These are phyloP conservation scores for Cyprinella venusta DNA, from an alignment of 2,797 vertebrate species.

Conservation along the genomic window DNA sequence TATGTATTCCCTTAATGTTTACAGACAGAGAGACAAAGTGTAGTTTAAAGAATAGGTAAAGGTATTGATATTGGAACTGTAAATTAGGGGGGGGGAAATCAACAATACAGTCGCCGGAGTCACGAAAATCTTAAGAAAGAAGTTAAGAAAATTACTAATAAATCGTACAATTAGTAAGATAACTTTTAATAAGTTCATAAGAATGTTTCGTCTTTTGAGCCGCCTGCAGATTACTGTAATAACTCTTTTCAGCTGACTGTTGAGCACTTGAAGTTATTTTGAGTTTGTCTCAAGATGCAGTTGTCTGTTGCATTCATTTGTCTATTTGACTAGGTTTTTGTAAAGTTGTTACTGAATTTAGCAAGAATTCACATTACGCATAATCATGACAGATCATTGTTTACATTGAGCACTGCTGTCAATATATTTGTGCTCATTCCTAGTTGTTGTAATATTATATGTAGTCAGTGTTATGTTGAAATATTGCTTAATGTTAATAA, in stretches of 20 bases:
- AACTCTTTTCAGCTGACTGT: background rate
- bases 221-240: background rate
- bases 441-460: background rate
- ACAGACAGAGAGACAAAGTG: background rate
- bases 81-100: background rate
- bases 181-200: background rate
- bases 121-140: background rate
- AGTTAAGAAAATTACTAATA: background rate
- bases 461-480: background rate
- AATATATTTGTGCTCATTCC: background rate
- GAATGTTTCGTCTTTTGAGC: background rate
- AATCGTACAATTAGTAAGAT: too few relatives aligned
- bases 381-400: background rate
- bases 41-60: background rate
- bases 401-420: background rate
- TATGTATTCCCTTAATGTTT: conserved; percentile 27
- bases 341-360: background rate
- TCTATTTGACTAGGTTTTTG: background rate
- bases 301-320: background rate
- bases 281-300: background rate
- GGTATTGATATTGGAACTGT: background rate
- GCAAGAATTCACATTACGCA: background rate
- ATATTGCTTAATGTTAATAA: background rate
- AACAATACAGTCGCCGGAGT: background rate
- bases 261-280: background rate